Base-by-base conservation (phyloP, 2,113 vertebrate species). In the Ameiurus melas region DNA sequence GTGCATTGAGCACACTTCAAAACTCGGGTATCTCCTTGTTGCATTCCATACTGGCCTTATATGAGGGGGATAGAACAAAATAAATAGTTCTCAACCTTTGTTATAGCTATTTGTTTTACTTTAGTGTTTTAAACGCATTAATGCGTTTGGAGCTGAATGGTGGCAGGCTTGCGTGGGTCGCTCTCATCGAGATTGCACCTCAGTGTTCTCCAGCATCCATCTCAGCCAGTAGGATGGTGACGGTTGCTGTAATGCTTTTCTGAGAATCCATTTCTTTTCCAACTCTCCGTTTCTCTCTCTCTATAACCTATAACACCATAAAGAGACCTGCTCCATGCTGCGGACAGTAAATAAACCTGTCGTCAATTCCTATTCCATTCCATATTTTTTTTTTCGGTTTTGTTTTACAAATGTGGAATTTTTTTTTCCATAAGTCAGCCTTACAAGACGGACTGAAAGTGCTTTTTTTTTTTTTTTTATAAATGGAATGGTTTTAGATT, bases 401-500 rank as follows among this genome's bases (percentile, higher is more conserved):
- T 86, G 91, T 93, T 92, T 93, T 90, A 90, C 87, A 92, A 92
- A 89, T 91, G 83, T 91, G 90, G 90, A 92, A 91, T 92, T 86
- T 89, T 91, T 86, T 90, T 91, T 86, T 87, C 89, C 89, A 90
- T 60, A 89, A 94, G 94, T 91, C 95, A 95, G 94, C 84, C 91
- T 89, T 90, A 92, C 93, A 95, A 94, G 92, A 94, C 95, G 94
- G 95, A 96, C 96, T 93, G 94, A 98, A 99, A 98, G 98, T 98
- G 97, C 97, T 97, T 95, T 95, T 90, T 89, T 83, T 89, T 66
- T 91, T 91, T 88, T 93, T 93, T 51, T 51, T 47, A 7, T 47
- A 96, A 94, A 96, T 96, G 97, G 97, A 98, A 98, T 96, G 96
- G 95, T 95, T 95, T 95, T 93, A 95, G 95, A 96, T 96, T 84